These are phyloP conservation scores for Macrotus californicus DNA, from an alignment of 2,113 vertebrate genomes.

Conservation along the genomic window DNA sequence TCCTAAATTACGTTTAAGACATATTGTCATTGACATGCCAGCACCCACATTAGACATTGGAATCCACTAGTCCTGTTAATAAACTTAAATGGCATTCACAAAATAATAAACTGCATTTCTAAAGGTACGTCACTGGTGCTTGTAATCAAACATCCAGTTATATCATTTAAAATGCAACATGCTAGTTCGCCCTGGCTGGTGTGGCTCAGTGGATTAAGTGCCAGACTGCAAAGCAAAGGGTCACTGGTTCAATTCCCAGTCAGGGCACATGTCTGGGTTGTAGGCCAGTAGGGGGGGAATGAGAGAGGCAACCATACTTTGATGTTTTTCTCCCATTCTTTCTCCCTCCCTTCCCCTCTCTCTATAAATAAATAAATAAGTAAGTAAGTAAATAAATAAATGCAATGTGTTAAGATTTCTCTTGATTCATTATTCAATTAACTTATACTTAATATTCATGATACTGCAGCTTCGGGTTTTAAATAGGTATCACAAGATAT, in stretches of 20 bases:
- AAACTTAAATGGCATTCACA: not conserved
- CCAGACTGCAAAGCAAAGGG: too few relatives aligned
- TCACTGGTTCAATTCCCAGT: too few relatives aligned
- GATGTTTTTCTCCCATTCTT: too few relatives aligned
- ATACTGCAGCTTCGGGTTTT: constrained; percentile 18
- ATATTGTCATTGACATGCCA: not conserved
- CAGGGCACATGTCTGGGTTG: too few relatives aligned
- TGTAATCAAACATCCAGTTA: not conserved
- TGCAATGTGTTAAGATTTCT: not conserved
- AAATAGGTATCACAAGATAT: constrained; percentile 10
- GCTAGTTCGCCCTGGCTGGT: not conserved
- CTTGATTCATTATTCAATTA: not conserved
- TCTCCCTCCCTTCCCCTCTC: too few relatives aligned
- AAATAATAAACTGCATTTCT: not conserved
- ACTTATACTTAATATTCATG: not conserved
- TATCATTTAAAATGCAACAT: not conserved
- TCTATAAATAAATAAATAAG: too few relatives aligned
- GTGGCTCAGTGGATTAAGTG: too few relatives aligned
- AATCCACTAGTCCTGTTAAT: not conserved
- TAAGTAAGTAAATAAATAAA: not conserved
- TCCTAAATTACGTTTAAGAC: not conserved
- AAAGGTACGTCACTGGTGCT: not conserved
- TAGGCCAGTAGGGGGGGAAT: too few relatives aligned
- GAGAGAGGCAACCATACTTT: too few relatives aligned
- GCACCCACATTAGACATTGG: not conserved